Evolutionary conservation across 1,140 invertebrate genomes (phyloP).

Genomic region (Campoletis sonorensis): DNA sequence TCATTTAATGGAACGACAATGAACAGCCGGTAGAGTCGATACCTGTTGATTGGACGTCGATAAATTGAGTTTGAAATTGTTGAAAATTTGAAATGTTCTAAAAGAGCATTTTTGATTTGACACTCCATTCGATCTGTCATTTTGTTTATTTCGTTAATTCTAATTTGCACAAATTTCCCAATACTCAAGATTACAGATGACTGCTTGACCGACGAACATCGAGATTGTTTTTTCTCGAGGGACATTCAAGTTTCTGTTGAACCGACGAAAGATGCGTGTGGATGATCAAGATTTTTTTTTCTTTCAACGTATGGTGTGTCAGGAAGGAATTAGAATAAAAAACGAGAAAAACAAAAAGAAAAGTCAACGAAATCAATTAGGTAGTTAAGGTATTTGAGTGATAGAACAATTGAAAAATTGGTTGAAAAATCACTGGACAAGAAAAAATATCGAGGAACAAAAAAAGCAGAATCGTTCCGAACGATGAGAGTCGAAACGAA

Average conservation of each 20-base stretch:
- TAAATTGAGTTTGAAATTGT: too few relatives aligned
- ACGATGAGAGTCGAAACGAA: too few relatives aligned
- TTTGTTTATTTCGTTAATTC: neutral
- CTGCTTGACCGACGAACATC: neutral
- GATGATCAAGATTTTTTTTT: neutral
- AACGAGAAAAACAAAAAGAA: neutral
- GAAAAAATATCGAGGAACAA: neutral
- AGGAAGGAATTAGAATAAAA: neutral
- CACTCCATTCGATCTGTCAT: too few relatives aligned
- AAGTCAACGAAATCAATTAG: slow-evolving; percentile 38
- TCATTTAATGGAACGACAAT: too few relatives aligned
- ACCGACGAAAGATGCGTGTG: slow-evolving; percentile 24
- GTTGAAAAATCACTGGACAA: too few relatives aligned
- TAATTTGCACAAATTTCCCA: neutral
- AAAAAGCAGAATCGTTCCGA: too few relatives aligned
- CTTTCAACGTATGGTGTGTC: neutral
- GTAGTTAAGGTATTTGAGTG: neutral
- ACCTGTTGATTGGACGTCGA: too few relatives aligned
- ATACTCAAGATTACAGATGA: neutral
- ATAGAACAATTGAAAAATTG: neutral
- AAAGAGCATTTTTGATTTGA: too few relatives aligned
- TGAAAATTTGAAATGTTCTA: too few relatives aligned
- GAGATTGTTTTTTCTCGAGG: neutral
- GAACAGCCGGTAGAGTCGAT: too few relatives aligned
- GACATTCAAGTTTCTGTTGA: neutral